phyloP scores from a whole-genome alignment of 2,888 invertebrate species.

The Trichogramma dendrolimi region DNA sequence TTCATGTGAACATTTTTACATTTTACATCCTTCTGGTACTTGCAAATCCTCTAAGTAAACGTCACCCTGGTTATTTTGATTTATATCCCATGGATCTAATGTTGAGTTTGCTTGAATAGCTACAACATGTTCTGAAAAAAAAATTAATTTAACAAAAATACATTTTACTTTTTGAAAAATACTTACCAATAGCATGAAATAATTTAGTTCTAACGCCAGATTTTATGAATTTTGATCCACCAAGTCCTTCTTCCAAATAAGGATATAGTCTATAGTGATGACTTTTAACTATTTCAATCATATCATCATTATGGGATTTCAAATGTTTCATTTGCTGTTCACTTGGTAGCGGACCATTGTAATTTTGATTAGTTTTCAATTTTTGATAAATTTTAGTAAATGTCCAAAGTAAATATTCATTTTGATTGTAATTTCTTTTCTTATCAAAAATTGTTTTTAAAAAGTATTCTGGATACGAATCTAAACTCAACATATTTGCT shows the following conservation, averaged over 20 bases:
- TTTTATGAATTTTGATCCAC: constrained; percentile 9
- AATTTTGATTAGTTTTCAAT: constrained; percentile 4
- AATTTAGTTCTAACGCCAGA: constrained; percentile 6
- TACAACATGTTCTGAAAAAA: constrained; percentile 16
- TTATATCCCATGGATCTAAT: not conserved
- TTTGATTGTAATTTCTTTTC: not conserved
- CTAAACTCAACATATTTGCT: constrained; percentile 8
- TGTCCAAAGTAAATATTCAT: constrained; percentile 14
- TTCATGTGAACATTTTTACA: constrained; percentile 1
- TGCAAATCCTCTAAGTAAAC: constrained; percentile 17
- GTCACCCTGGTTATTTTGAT: not conserved
- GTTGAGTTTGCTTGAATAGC: constrained; percentile 4
- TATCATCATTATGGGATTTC: not conserved
- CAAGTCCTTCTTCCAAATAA: constrained; percentile 7
- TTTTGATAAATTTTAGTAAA: constrained; percentile 20
- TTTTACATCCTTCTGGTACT: constrained; percentile 9
- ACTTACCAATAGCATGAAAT: constrained; percentile 15
- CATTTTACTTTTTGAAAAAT: not conserved
- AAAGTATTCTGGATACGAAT: constrained; percentile 2
- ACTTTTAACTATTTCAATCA: not conserved
- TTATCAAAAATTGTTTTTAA: constrained; percentile 10
- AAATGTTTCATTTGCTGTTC: constrained; percentile 7
- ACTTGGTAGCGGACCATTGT: constrained; percentile 12
- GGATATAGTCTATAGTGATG: not conserved
- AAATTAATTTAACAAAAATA: not conserved